A percentile compares a stretch with the other conserved stretches of the same genome.
Conservation (phyloP, 2,888 invertebrate genomes). For the Seladonia tumulorum region DNA sequence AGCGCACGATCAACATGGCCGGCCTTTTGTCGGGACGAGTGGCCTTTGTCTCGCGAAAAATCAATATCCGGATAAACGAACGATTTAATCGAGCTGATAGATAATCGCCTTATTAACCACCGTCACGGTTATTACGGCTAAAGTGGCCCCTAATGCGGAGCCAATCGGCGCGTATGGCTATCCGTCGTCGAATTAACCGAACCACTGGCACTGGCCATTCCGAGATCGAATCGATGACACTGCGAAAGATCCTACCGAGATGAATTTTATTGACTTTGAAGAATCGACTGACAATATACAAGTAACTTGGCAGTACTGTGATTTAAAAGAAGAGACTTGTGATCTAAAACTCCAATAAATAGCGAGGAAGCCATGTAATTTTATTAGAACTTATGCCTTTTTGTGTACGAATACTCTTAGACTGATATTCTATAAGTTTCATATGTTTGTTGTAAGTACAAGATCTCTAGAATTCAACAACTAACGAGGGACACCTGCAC, state of each 20-base stretch:
- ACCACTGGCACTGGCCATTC: not conserved
- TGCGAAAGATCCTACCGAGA: not conserved
- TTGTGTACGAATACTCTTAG: too few relatives aligned
- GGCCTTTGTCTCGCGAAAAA: slow-evolving; percentile 33
- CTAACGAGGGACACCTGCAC: not conserved
- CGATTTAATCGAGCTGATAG: slow-evolving; percentile 55
- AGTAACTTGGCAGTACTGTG: too few relatives aligned
- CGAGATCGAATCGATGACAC: not conserved
- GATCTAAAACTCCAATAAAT: too few relatives aligned
- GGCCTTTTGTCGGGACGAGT: slow-evolving; percentile 47
- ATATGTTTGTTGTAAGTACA: too few relatives aligned
- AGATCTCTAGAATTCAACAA: not conserved
- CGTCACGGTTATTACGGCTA: slow-evolving; percentile 38
- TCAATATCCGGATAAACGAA: slow-evolving; percentile 57
- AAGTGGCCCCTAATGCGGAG: slow-evolving; percentile 8
- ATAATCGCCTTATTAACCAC: slow-evolving; percentile 51
- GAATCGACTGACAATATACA: not conserved
- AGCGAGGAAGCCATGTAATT: too few relatives aligned
- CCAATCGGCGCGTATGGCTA: not conserved
- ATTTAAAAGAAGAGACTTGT: too few relatives aligned
- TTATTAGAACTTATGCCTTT: too few relatives aligned
- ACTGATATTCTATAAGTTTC: too few relatives aligned
- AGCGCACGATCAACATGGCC: slow-evolving; percentile 49
- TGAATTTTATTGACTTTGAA: not conserved
- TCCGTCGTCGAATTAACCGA: not conserved